A percentile compares a stretch with the other conserved stretches of the same genome.
These are phyloP conservation scores for Neodon shergylaensis DNA, from an alignment of 2,113 vertebrate genomes.

Conservation along the genomic window DNA sequence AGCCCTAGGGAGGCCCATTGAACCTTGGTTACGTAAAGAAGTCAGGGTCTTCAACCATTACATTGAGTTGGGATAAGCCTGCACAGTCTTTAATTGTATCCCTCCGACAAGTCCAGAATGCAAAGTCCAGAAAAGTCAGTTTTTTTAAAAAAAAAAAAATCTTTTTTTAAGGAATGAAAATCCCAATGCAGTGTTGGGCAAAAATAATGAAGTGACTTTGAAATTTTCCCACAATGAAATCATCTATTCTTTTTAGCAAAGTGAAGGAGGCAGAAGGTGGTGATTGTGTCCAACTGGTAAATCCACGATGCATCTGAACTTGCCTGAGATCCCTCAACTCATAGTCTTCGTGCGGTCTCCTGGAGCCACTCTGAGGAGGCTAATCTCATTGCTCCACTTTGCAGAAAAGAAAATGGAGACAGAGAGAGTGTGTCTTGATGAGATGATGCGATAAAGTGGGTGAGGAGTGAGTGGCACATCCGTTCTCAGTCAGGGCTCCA, in stretches of 20 bases:
- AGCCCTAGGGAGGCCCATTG: not conserved
- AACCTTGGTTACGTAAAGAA: not conserved
- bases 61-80: not conserved
- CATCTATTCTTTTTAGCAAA: conserved; percentile 21
- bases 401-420: not conserved
- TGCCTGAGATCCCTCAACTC: not conserved
- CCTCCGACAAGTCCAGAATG: not conserved
- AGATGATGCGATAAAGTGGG: not conserved
- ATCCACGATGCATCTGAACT: not conserved
- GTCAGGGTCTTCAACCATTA: not conserved
- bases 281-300: not conserved
- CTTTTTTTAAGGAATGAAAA: not conserved
- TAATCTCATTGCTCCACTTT: not conserved
- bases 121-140: not conserved
- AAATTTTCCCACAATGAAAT: not conserved
- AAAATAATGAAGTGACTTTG: not conserved
- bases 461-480: not conserved
- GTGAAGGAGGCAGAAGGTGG: not conserved
- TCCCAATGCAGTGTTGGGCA: not conserved
- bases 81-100: not conserved
- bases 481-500: not conserved
- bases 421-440: not conserved
- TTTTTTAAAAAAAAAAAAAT: not conserved
- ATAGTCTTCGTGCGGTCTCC: not conserved
- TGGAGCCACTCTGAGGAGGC: not conserved